Evolutionary conservation across 2,888 invertebrate species (phyloP).

Genomic region (Hydrotaea cyrtoneurina): DNA sequence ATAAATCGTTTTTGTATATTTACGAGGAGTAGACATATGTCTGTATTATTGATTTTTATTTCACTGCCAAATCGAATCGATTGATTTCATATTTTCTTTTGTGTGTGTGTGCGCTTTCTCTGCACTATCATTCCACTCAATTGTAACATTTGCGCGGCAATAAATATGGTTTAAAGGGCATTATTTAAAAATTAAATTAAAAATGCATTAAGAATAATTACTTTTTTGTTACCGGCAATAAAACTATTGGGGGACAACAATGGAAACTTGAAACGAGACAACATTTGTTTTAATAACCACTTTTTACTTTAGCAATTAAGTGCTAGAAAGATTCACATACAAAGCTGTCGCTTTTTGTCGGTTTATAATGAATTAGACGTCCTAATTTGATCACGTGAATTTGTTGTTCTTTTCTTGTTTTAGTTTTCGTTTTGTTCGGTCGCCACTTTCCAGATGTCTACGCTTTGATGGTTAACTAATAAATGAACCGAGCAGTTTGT

Average conservation of each 20-base stretch:
- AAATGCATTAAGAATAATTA: constrained; percentile 7
- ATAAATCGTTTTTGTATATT: constrained; percentile 13
- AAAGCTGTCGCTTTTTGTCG: neutral
- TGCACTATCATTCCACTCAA: neutral
- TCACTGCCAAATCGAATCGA: neutral
- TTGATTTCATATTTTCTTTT: constrained; percentile 24
- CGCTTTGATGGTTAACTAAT: constrained; percentile 29
- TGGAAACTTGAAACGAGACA: neutral
- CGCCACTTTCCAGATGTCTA: neutral
- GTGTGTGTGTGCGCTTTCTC: neutral
- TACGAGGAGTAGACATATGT: neutral
- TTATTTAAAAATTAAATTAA: constrained; percentile 10
- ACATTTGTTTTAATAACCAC: neutral
- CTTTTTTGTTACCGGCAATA: constrained; percentile 10
- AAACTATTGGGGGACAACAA: neutral
- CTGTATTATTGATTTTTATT: constrained; percentile 16
- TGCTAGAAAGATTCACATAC: neutral
- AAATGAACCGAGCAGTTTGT: constrained; percentile 32
- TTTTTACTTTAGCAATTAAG: neutral
- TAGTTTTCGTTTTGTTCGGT: neutral
- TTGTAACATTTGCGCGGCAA: neutral
- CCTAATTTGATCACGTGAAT: constrained; percentile 45
- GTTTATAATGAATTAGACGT: neutral
- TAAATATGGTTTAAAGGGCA: neutral
- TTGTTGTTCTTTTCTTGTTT: neutral